A percentile compares a stretch with the other conserved stretches of the same genome.
phyloP scores from a whole-genome alignment of 2,888 invertebrate genomes.

The Stenolophus ochropezus region DNA sequence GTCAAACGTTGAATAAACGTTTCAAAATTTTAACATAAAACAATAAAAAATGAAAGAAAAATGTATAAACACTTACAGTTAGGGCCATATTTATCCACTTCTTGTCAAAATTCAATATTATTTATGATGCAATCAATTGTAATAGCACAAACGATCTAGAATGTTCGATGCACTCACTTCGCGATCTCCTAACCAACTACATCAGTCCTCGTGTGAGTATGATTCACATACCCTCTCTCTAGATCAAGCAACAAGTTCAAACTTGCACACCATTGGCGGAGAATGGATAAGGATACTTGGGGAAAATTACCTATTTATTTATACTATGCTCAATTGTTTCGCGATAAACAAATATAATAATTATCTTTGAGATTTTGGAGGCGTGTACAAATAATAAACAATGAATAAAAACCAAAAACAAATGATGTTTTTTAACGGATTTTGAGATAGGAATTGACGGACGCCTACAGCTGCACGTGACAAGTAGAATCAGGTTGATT shows the following conservation, averaged over 20 bases:
- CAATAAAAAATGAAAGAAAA: background rate
- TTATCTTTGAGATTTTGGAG: background rate
- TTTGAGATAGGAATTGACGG: background rate
- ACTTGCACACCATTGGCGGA: background rate
- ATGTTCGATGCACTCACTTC: background rate
- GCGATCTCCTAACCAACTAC: constrained; percentile 1
- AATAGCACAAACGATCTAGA: constrained; percentile 8
- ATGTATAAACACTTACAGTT: background rate
- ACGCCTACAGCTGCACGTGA: background rate
- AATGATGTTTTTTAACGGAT: background rate
- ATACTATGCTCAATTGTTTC: no score
- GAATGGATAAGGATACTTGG: background rate
- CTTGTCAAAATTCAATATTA: background rate
- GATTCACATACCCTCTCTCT: background rate
- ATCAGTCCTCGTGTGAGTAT: no score
- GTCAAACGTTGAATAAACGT: constrained; percentile 20
- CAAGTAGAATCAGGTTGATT: constrained; percentile 7
- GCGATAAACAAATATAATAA: background rate
- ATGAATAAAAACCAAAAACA: background rate
- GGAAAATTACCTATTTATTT: no score
- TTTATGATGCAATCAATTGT: constrained; percentile 9
- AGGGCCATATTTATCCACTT: background rate
- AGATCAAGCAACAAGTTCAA: background rate
- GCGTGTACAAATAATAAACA: background rate
- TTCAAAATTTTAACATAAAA: background rate